Evolutionary conservation across 2,113 vertebrate genomes (phyloP), one percentile per base, ranked within the genome.

Genomic region (Pithys albifrons): DNA sequence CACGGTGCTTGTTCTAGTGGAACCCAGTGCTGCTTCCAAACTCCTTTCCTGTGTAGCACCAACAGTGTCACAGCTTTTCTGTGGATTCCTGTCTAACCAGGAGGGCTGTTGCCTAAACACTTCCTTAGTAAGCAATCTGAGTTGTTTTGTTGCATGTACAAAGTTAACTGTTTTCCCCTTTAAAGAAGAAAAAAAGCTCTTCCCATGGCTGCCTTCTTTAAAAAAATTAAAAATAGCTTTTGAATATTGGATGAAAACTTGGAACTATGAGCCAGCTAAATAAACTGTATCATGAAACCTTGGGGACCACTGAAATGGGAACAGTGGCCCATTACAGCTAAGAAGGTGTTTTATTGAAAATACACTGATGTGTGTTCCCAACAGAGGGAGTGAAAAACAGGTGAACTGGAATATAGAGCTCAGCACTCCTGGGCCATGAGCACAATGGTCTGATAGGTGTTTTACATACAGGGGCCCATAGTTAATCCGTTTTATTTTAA

Each of bases 281-380:
- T 98, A 98, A 98, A 94, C 95, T 96, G 77, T 85, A 98, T 98
- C 98, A 97, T 98, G 97, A 98, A 99, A 98, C 98, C 98, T 98
- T 94, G 97, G 99, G 99, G 98, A 99, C 98, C 92, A 96, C 69
- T 98, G 99, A 99, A 98, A 98, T 97, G 97, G 98, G 98, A 98
- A 98, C 98, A 97, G 98, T 99, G 99, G 98, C 98, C 98, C 98
- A 97, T 98, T 98, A 98, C 98, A 98, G 98, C 98, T 98, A 98
- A 98, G 98, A 98, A 99, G 98, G 98, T 99, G 98, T 99, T 99
- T 99, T 99, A 99, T 98, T 98, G 98, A 98, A 98, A 99, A 98
- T 97, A 98, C 77, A 76, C 98, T 89, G 88, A 98, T 97, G 93
- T 77, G 71, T 83, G 72, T 97, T 98, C 98, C 98, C 97, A 97